Conservation (phyloP, 2,113 vertebrate species). For the Myanophis thanlyinensis region DNA sequence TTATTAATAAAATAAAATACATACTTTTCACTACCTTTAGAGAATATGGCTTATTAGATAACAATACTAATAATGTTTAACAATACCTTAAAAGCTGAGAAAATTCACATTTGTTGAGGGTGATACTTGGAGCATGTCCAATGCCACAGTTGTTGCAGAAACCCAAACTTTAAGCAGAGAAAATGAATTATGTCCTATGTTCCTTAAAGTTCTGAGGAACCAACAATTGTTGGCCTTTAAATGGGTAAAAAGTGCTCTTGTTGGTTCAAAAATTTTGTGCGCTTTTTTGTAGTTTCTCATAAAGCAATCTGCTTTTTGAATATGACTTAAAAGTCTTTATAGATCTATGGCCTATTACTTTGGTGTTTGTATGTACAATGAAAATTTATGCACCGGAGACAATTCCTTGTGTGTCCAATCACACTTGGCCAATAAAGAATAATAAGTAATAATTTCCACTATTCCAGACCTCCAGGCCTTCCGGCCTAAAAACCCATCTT, state of each 20-base stretch:
- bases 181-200: neutral
- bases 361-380: neutral
- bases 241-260: neutral
- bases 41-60: neutral
- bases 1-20: neutral
- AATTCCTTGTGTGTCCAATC: neutral
- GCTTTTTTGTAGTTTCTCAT: neutral
- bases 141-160: neutral
- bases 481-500: too few relatives aligned
- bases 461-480: too few relatives aligned
- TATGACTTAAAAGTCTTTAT: neutral
- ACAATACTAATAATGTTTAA: neutral
- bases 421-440: neutral
- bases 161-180: neutral
- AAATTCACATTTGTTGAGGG: neutral
- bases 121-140: neutral
- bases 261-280: neutral
- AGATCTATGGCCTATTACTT: neutral
- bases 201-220: too few relatives aligned
- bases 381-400: neutral
- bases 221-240: neutral
- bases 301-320: neutral
- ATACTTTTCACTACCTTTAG: neutral
- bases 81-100: neutral
- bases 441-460: neutral